Evolutionary conservation across 2,797 vertebrate genomes (phyloP).

Genomic region (Florisuga fusca): DNA sequence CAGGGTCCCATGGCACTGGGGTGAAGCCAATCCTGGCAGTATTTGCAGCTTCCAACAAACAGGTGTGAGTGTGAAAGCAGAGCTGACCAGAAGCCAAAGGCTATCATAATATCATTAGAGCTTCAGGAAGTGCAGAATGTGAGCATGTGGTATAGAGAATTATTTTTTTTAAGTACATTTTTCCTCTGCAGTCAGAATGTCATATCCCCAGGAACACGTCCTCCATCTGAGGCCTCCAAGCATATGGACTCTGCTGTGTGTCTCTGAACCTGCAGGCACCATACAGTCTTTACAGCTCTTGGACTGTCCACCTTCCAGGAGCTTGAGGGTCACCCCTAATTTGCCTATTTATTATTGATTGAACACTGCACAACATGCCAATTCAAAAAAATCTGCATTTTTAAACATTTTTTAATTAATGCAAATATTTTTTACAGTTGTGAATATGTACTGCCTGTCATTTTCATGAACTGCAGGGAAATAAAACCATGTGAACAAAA

Average conservation of each 20-base stretch:
- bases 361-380: neutral
- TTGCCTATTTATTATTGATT: neutral
- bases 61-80: neutral
- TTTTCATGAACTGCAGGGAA: neutral
- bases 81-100: neutral
- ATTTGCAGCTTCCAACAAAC: neutral
- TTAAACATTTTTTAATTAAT: neutral
- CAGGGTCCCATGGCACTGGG: neutral
- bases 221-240: neutral
- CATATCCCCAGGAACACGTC: neutral
- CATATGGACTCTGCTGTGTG: neutral
- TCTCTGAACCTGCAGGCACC: neutral
- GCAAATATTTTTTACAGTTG: neutral
- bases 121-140: neutral
- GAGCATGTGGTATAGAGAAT: neutral
- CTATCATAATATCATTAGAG: neutral
- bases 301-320: neutral
- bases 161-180: neutral
- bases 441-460: neutral
- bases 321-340: neutral
- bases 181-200: neutral
- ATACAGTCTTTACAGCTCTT: neutral
- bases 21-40: neutral
- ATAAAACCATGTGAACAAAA: neutral
- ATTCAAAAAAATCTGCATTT: neutral